Base-by-base conservation (phyloP, 2,113 vertebrate genomes). In the Acrocephalus kingi region DNA sequence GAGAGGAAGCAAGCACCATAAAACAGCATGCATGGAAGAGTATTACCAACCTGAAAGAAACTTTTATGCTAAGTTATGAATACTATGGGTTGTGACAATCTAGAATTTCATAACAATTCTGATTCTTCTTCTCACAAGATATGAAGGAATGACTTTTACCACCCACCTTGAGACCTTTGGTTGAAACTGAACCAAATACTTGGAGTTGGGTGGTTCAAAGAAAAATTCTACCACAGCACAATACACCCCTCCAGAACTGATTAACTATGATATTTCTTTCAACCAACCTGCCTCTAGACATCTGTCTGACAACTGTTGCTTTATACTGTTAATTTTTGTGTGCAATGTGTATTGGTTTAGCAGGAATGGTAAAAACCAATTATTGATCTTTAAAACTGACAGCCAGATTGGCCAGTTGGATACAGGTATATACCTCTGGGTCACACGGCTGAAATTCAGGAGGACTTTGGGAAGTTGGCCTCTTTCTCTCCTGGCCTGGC, bases 171-270 rank as follows among this genome's bases (percentile, higher is more conserved):
- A 71, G 51, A 79, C 10, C 7, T 78, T 55, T n/a, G 24, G 10
- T 11, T 69, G 27, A 75, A 69, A 4, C 7, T 11, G 23, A 59
- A 33, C 49, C 9, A 59, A 74, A 39, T n/a, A 21, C 6, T 58
- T 66, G 25, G 16, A 27, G 5, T 58, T 72, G 15, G 33, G 9
- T 25, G 4, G 6, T 51, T 51, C 33, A 72, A 23, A 46, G 11
- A 69, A 10, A 58, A 13, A n/a, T 71, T 84, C 14, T 62, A 18
- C 28, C 7, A 71, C 12, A 56, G 41, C 7, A 28, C 12, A 46
- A 19, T 20, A 51, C 1, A 43, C 2, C 3, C 13, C 9, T 67
- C 25, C 51, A 41, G 20, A 84, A 41, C 0, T 1, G 2, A 64
- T 41, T 75, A 41, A 46, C n/a, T 10, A 35, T 48, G 4, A 28